Conservation (phyloP, 2,888 invertebrate species). For the Leptinotarsa juncta region DNA sequence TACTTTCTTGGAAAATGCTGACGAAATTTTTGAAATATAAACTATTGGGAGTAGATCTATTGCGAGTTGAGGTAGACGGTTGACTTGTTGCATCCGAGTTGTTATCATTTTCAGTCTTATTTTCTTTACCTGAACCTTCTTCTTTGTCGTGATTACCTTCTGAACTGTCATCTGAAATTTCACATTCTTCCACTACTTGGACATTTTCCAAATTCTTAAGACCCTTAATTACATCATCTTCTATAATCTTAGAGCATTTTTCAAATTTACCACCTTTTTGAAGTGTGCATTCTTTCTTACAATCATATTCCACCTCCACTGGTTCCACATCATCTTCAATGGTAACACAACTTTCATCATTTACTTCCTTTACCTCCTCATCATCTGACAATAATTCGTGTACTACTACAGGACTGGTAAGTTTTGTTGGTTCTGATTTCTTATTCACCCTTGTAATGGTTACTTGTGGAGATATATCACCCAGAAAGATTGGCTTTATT, state of each 20-base stretch:
- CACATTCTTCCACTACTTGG: slow-evolving; percentile 24
- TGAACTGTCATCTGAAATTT: slow-evolving; percentile 39
- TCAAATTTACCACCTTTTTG: not conserved
- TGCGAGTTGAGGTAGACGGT: slow-evolving; percentile 21
- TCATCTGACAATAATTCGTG: slow-evolving; percentile 39
- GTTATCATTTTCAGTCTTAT: slow-evolving; percentile 34
- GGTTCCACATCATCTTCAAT: slow-evolving; percentile 26
- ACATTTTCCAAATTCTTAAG: slow-evolving; percentile 14
- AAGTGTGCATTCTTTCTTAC: not conserved
- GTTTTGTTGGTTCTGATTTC: slow-evolving; percentile 10
- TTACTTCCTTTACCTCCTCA: slow-evolving; percentile 31
- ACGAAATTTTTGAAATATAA: slow-evolving; percentile 41
- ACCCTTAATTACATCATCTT: slow-evolving; percentile 24
- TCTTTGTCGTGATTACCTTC: slow-evolving; percentile 31
- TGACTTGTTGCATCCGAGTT: slow-evolving; percentile 4
- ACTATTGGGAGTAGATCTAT: slow-evolving; percentile 8
- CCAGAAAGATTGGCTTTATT: slow-evolving; percentile 27
- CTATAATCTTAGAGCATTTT: not conserved
- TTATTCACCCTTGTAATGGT: slow-evolving; percentile 26
- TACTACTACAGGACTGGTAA: slow-evolving; percentile 21
- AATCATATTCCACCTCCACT: not conserved
- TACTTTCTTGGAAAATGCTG: slow-evolving; percentile 38
- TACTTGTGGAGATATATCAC: slow-evolving; percentile 18
- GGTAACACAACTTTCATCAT: slow-evolving; percentile 38
- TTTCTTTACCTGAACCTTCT: slow-evolving; percentile 28